A percentile compares a stretch with the other conserved stretches of the same genome.
Evolutionary conservation across 2,113 vertebrate species (phyloP).

Genomic region (Cinclus mexicanus): DNA sequence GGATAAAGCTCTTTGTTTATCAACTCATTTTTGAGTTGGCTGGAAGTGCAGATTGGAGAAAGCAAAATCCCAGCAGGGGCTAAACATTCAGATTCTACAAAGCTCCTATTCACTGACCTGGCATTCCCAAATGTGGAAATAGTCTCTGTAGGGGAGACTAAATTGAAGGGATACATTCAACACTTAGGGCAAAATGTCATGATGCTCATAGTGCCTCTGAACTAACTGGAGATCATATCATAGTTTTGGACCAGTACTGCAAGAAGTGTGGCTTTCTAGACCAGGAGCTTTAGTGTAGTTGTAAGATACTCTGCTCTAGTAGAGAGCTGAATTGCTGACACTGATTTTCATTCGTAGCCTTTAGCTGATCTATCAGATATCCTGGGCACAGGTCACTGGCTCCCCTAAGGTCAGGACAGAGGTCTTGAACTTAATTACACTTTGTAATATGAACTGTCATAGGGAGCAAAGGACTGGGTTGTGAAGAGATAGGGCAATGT

Average conservation of each 20-base stretch:
- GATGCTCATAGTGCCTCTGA: neutral
- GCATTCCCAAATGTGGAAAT: neutral
- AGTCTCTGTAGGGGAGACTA: neutral
- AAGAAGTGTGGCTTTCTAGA: neutral
- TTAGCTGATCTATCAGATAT: neutral
- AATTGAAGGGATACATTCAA: neutral
- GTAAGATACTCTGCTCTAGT: neutral
- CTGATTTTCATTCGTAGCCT: neutral
- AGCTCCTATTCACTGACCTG: neutral
- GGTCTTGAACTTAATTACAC: neutral
- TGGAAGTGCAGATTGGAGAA: neutral
- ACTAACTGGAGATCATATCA: neutral
- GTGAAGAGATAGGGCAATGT: neutral
- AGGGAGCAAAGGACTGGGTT: neutral
- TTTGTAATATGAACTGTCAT: neutral
- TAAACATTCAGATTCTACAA: neutral
- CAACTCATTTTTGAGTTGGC: neutral
- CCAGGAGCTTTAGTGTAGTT: neutral
- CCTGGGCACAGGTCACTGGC: neutral
- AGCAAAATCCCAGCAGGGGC: neutral
- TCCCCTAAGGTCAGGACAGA: neutral
- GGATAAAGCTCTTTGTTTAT: neutral
- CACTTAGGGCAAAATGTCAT: neutral
- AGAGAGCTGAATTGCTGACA: neutral
- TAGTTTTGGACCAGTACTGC: neutral